phyloP scores from a whole-genome alignment of 2,797 vertebrate genomes.

The Oreochromis mossambicus region DNA sequence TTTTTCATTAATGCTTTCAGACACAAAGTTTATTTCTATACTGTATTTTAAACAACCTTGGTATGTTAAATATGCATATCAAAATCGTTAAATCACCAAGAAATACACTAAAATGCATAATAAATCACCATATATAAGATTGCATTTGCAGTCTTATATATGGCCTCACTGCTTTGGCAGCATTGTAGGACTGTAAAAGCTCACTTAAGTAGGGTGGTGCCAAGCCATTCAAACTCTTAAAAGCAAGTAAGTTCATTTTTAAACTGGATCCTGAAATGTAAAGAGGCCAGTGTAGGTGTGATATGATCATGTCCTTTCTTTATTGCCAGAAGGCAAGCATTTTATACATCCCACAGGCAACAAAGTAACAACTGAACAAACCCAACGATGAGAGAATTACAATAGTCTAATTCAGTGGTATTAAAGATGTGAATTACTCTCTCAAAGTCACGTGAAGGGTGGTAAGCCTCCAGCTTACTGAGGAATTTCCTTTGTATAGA shows the following conservation, averaged over 20 bases:
- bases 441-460: not conserved
- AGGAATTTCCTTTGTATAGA: not conserved
- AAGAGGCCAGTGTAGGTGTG: not conserved
- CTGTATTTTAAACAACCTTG: too few species aligned
- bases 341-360: not conserved
- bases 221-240: not conserved
- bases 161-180: not conserved
- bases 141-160: not conserved
- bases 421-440: not conserved
- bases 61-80: too few species aligned
- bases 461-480: not conserved
- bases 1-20: not conserved
- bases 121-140: not conserved
- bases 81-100: not conserved
- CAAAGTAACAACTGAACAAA: not conserved
- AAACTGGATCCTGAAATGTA: not conserved
- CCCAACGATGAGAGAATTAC: not conserved
- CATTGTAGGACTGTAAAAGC: not conserved
- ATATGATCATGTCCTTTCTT: not conserved
- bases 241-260: not conserved
- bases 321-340: not conserved
- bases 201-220: not conserved
- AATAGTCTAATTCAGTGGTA: fast-evolving
- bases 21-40: not conserved
- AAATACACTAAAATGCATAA: not conserved